These are phyloP conservation scores for Plecturocebus donacophilus DNA, from an alignment of 2,113 vertebrate genomes.

Conservation along the genomic window DNA sequence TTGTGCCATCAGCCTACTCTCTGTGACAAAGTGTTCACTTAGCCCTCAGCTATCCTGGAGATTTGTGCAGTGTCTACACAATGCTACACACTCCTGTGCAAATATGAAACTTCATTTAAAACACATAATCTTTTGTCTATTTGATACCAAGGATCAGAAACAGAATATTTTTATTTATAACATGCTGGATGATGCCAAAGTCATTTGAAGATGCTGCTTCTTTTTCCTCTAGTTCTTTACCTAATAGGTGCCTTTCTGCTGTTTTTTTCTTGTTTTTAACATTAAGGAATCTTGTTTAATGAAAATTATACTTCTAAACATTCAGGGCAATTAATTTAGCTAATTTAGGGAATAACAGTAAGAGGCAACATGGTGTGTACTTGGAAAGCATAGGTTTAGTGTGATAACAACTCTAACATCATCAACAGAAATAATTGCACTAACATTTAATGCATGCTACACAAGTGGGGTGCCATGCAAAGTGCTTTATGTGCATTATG, in stretches of 20 bases:
- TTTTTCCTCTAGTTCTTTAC: not conserved
- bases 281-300: not conserved
- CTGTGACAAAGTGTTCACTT: not conserved
- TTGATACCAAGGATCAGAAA: not conserved
- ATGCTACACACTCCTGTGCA: not conserved
- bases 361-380: not conserved
- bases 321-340: not conserved
- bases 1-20: not conserved
- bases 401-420: not conserved
- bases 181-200: not conserved
- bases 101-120: not conserved
- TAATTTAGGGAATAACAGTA: not conserved
- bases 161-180: not conserved
- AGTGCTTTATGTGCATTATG: not conserved
- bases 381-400: constrained; percentile 1
- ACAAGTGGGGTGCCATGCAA: too few relatives aligned
- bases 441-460: not conserved
- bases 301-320: not conserved
- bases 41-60: not conserved
- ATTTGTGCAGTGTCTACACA: not conserved
- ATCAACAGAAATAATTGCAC: not conserved
- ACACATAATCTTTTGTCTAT: not conserved
- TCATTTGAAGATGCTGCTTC: not conserved
- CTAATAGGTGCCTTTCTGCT: not conserved
- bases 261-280: not conserved